A percentile compares a stretch with the other conserved stretches of the same genome.
These are phyloP conservation scores for Sympetrum striolatum DNA, from an alignment of 2,888 invertebrate species.

Conservation along the genomic window DNA sequence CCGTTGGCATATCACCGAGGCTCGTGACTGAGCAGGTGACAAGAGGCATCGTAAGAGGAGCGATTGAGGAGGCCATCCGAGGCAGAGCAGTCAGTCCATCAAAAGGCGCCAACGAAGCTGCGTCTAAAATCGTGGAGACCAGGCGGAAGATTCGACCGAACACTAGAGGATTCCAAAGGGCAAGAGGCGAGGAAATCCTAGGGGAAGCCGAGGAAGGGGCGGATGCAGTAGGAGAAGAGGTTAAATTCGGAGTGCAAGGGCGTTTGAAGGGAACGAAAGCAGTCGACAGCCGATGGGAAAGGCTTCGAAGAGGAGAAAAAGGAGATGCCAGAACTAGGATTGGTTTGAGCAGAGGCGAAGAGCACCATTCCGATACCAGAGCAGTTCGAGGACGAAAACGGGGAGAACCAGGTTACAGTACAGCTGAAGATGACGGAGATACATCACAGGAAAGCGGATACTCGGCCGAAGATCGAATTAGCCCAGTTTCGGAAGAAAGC, in stretches of 20 bases:
- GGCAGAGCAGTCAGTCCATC: background rate
- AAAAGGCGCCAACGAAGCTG: background rate
- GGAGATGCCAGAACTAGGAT: background rate
- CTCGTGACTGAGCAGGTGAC: conserved; percentile 18
- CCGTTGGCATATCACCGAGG: background rate
- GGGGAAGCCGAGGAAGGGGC: background rate
- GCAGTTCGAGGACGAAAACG: background rate
- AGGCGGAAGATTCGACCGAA: background rate
- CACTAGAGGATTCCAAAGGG: background rate
- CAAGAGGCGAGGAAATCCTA: background rate
- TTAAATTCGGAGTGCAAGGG: background rate
- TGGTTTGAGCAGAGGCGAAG: background rate
- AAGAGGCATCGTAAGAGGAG: background rate
- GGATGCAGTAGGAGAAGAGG: background rate
- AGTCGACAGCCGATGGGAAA: background rate
- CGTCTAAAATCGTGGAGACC: background rate
- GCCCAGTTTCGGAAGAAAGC: background rate
- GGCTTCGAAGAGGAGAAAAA: background rate
- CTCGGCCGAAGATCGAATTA: background rate
- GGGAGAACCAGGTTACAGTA: conserved; percentile 3
- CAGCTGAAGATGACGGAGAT: background rate
- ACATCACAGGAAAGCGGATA: background rate
- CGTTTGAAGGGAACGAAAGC: background rate
- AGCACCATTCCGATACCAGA: background rate
- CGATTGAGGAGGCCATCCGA: background rate